Evolutionary conservation across 2,888 invertebrate genomes (phyloP).

Genomic region (Villa cingulata): DNA sequence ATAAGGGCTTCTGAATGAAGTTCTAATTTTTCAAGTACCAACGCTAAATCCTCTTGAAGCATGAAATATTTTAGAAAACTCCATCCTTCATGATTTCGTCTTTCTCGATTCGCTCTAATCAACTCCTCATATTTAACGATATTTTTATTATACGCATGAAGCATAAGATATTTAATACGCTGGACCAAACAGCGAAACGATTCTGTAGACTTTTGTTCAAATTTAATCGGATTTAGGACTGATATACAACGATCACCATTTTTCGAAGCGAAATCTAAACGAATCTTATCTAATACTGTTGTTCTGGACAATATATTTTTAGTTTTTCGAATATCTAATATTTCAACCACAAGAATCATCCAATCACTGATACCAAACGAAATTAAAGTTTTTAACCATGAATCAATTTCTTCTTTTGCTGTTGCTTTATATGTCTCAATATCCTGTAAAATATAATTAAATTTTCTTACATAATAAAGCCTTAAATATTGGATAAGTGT

Average conservation of each 20-base stretch:
- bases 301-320: conserved; percentile 84
- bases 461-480: not conserved
- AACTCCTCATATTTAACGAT: conserved; percentile 78
- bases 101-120: conserved; percentile 79
- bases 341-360: conserved; percentile 88
- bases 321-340: conserved; percentile 78
- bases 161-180: conserved; percentile 64
- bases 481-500: not conserved
- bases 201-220: conserved; percentile 78
- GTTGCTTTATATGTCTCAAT: conserved; percentile 78
- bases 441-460: conserved; percentile 49
- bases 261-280: conserved; percentile 84
- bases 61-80: conserved; percentile 90
- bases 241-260: conserved; percentile 78
- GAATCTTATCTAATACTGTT: conserved; percentile 88
- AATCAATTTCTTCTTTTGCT: conserved; percentile 77
- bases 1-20: conserved; percentile 87
- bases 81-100: conserved; percentile 82
- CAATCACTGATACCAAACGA: conserved; percentile 71
- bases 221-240: conserved; percentile 79
- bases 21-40: conserved; percentile 87
- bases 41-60: conserved; percentile 87
- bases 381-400: conserved; percentile 69
- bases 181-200: conserved; percentile 78
- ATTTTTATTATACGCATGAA: conserved; percentile 76